Base-by-base conservation (phyloP, 2,888 invertebrate genomes). In the Yponomeuta malinellus region DNA sequence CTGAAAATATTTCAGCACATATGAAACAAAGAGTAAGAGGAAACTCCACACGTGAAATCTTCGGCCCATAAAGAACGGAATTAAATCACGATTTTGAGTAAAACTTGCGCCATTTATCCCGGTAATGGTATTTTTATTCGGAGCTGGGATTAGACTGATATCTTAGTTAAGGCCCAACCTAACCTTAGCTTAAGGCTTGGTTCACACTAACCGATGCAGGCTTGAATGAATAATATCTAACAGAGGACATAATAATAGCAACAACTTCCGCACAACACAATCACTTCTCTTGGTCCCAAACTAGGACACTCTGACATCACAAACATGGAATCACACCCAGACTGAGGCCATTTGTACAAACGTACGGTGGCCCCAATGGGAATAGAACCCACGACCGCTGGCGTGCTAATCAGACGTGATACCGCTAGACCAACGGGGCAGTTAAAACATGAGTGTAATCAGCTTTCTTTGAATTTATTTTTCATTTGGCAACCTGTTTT, bases 71-170 rank as follows among this genome's bases (percentile, higher is more conserved):
- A 59, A 59, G 52, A 59, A 12, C 4, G 52, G 52, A 59, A 59
- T 59, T 59, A 59, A 59, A 59, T 59, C 52, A 59, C 52, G 12
- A 59, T 59, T 4, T 59, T 12, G 15, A 59, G 52, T 59, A 15
- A 12, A 59, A 59, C 52, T 65, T 65, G 65, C n/a, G 65, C 65
- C 23, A 23, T 65, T 31, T 65, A 23, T 65, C 33, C 29, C n/a
- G 29, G 29, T 31, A 65, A 65, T 65, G 65, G 65, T 65, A 33
- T 29, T 65, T 65, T 65, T 33, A 65, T 33, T 65, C 33, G 29
- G 65, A 23, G 29, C 65, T 5, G 43, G 52, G 52, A 59, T 59
- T 15, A 59, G 52, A 59, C 52, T 15, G 52, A 9, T 12, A 15
- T 59, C 52, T 59, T 59, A 59, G 15, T 59, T 59, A 15, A 59